A percentile compares a stretch with the other conserved stretches of the same genome.
Evolutionary conservation across 2,113 vertebrate species (phyloP).

Genomic region (Clarias batrachus): DNA sequence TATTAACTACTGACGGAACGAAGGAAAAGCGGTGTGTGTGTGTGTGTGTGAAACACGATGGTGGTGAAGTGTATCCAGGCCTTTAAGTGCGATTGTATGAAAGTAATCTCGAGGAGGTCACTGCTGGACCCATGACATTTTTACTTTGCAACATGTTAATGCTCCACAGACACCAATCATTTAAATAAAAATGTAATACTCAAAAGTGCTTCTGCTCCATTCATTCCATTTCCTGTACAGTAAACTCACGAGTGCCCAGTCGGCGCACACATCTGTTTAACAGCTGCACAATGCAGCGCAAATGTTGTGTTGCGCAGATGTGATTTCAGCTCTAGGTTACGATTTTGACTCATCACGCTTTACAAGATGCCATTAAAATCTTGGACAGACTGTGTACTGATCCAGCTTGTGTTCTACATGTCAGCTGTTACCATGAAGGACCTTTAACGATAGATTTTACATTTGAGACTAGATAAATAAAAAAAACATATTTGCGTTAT

Average conservation of each 20-base stretch:
- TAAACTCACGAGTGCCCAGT: neutral
- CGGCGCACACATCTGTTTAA: too few species aligned
- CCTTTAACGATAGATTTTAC: neutral
- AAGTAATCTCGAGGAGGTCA: conserved; percentile 58
- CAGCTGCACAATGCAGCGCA: too few species aligned
- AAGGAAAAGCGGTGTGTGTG: too few species aligned
- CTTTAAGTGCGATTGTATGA: conserved; percentile 57
- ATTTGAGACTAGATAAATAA: too few species aligned
- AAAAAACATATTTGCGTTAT: too few species aligned
- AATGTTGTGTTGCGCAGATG: neutral
- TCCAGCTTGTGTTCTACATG: too few species aligned
- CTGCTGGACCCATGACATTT: conserved; percentile 55
- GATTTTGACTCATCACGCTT: neutral
- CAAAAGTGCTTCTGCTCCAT: conserved; percentile 49
- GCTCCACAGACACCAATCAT: conserved; percentile 60
- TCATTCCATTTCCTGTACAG: neutral
- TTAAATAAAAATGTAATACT: conserved; percentile 62
- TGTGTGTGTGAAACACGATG: neutral
- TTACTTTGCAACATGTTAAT: conserved; percentile 59
- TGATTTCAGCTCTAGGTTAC: too few species aligned
- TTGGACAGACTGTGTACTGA: too few species aligned
- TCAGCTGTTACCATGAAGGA: neutral
- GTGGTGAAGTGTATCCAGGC: conserved; percentile 25
- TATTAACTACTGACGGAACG: conserved; percentile 17
- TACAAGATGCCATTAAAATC: neutral